Percentiles rank a stretch among this genome's conserved stretches.
Conservation (phyloP, 23 tunicate genomes). For the Halocynthia roretzi region DNA sequence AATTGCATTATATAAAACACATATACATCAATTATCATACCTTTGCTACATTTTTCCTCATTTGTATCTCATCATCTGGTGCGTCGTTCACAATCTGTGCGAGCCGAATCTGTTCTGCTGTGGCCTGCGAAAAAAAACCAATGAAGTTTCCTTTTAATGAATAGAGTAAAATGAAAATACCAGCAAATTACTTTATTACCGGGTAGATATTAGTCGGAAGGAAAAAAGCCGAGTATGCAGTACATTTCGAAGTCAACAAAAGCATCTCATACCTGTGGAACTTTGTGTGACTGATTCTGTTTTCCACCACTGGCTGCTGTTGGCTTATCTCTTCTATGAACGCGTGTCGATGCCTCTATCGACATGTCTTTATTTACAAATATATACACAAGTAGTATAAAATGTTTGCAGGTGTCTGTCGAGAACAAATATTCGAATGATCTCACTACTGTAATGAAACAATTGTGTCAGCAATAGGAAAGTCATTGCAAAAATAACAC, state of each 20-base stretch:
- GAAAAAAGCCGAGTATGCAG: too few species aligned
- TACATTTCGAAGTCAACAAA: background rate
- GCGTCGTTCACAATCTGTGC: constrained; percentile 53
- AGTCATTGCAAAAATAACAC: too few species aligned
- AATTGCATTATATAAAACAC: background rate
- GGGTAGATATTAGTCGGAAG: too few species aligned
- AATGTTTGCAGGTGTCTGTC: too few species aligned
- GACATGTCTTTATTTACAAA: background rate
- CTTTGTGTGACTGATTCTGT: constrained; percentile 1
- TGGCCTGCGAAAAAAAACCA: constrained; percentile 37
- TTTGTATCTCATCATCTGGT: constrained; percentile 41
- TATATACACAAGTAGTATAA: too few species aligned
- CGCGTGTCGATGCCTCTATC: background rate
- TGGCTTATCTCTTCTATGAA: background rate
- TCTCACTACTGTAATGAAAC: too few species aligned
- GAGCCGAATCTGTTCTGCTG: constrained; percentile 74
- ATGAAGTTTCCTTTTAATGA: too few species aligned
- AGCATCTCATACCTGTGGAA: background rate
- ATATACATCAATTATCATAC: constrained; percentile 20
- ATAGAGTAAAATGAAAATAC: too few species aligned
- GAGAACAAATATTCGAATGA: too few species aligned
- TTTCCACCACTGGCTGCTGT: constrained; percentile 12
- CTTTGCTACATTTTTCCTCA: constrained; percentile 53
- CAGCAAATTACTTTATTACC: too few species aligned
- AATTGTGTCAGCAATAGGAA: too few species aligned